A percentile compares a stretch with the other conserved stretches of the same genome.
phyloP scores from a whole-genome alignment of 53 echinoderm and acorn worm genomes.

The Henricia sp. region DNA sequence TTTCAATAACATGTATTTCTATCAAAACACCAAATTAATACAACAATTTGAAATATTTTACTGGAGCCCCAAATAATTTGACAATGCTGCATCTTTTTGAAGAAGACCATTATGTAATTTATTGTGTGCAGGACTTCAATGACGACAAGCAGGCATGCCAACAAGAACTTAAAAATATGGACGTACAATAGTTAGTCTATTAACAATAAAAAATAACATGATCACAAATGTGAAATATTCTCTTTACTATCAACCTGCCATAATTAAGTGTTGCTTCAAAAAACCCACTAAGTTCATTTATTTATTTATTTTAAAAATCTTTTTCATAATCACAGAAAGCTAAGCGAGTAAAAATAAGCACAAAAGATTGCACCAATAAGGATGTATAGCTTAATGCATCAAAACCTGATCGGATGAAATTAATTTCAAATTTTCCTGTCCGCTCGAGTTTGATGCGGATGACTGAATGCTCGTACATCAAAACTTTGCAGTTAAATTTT shows the following conservation, averaged over 20 bases:
- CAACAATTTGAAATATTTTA: too few relatives aligned
- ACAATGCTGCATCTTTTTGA: slow-evolving; percentile 21
- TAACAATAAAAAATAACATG: slow-evolving; percentile 65
- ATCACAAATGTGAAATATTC: slow-evolving; percentile 42
- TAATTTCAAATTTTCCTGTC: background rate
- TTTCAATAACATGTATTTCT: background rate
- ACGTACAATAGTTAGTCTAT: slow-evolving; percentile 64
- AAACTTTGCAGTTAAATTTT: too few relatives aligned
- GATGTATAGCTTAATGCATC: slow-evolving; percentile 37
- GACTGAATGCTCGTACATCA: background rate
- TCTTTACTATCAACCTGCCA: slow-evolving; percentile 40
- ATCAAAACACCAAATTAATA: background rate
- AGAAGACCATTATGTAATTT: slow-evolving; percentile 59
- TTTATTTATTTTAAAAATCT: slow-evolving; percentile 7
- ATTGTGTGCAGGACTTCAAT: slow-evolving; percentile 63
- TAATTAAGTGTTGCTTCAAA: slow-evolving; percentile 38
- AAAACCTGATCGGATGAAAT: slow-evolving; percentile 9
- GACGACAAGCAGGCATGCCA: slow-evolving; percentile 58
- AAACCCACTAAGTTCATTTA: slow-evolving; percentile 30
- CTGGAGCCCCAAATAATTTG: background rate
- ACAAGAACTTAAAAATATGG: slow-evolving; percentile 60
- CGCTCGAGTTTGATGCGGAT: background rate
- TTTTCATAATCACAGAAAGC: slow-evolving; percentile 60
- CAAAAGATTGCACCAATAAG: slow-evolving; percentile 55
- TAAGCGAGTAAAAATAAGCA: slow-evolving; percentile 55